Conservation (phyloP, 2,113 vertebrate species). For the Sphyrna mokarran region DNA sequence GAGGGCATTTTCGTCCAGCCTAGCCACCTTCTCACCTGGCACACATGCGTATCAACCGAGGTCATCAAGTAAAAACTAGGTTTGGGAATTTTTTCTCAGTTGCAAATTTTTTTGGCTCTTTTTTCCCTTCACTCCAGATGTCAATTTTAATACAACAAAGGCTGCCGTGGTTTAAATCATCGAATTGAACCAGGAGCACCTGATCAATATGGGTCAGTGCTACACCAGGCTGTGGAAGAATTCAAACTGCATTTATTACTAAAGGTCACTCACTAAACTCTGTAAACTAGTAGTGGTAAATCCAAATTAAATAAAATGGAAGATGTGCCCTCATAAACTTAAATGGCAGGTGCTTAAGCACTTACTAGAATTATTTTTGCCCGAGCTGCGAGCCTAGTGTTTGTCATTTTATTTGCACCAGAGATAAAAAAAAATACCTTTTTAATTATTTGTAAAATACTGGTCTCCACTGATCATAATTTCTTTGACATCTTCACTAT, state of each 20-base stretch:
- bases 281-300: not conserved
- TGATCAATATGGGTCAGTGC: not conserved
- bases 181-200: not conserved
- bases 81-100: not conserved
- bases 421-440: not conserved
- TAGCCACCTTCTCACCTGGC: not conserved
- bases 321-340: not conserved
- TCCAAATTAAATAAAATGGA: not conserved
- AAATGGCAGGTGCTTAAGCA: not conserved
- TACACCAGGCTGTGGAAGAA: not conserved
- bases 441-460: not conserved
- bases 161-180: not conserved
- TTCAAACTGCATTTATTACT: not conserved
- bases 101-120: no score
- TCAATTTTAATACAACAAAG: not conserved
- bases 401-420: not conserved
- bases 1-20: not conserved
- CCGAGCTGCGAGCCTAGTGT: not conserved
- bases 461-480: not conserved
- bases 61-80: not conserved
- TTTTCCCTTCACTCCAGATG: not conserved
- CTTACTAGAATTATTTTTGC: not conserved
- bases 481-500: not conserved
- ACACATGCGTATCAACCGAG: not conserved
- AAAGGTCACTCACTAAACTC: not conserved